Evolutionary conservation across 2,797 vertebrate species (phyloP), one percentile per base, ranked within the genome.

Genomic region (Cryptoprocta ferox): DNA sequence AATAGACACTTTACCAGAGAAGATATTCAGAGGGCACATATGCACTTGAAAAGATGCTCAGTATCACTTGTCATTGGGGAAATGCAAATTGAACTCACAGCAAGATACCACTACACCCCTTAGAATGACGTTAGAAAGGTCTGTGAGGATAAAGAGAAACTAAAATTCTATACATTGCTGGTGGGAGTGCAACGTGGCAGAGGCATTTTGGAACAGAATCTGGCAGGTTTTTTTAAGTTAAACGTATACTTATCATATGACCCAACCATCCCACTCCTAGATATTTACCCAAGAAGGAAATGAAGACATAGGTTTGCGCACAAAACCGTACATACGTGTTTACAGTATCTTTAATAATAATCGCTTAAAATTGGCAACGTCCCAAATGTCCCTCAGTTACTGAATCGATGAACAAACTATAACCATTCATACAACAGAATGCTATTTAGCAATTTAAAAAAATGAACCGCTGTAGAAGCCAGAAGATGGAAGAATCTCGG

Each of bases 291-390:
- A 30, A 59, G 24, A 26, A 39, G 39, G n/a, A 65, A 81, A 81
- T 39, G 39, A 50, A 88, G 42, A 63, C 21, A 35, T 82, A 15
- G 50, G 11, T 81, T 75, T 2, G 5, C 32, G 61, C 18, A 61
- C 37, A 93, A 71, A 70, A 7, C 12, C 65, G 4, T 45, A 61
- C 12, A 68, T 32, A 39, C 30, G 37, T 10, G 28, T 3, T 92
- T 59, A 65, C 15, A 28, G 45, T 73, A 15, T 82, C 28, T 93
- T 91, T 89, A 56, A 63, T 83, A 89, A 92, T 88, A 79, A 91
- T 86, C 82, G 68, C 19, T 5, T 42, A 16, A 83, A 68, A 71
- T n/a, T 88, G 21, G 30, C 80, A 93, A 50, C 28, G 92, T 79
- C 19, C 24, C 82, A 66, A 91, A 79, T 42, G 18, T 73, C 53